Evolutionary conservation across 2,888 invertebrate species (phyloP).

Genomic region (Hipparchia semele): DNA sequence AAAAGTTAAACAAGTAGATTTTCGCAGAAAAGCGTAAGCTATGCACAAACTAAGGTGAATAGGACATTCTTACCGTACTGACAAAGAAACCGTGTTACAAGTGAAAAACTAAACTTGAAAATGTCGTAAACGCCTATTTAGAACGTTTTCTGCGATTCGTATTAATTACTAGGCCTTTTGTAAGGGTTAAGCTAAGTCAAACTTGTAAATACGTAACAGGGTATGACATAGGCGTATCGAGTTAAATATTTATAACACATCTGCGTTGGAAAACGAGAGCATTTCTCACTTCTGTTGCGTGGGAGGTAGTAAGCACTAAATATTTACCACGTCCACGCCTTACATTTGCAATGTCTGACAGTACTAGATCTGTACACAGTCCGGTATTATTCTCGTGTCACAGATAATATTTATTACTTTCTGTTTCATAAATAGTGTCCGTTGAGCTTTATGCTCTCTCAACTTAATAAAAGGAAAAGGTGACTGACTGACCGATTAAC

Average conservation of each 20-base stretch:
- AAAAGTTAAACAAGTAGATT: no score
- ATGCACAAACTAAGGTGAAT: no score
- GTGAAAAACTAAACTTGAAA: no score
- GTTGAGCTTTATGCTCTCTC: constrained; percentile 1
- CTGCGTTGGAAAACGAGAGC: constrained; percentile 21
- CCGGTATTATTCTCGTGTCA: constrained; percentile 16
- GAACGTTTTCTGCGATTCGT: no score
- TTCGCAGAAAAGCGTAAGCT: no score
- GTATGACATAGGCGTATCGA: constrained; percentile 14
- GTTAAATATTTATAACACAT: constrained; percentile 15
- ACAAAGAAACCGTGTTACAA: no score
- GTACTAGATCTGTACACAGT: constrained; percentile 25
- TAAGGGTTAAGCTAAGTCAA: not conserved
- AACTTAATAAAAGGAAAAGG: no score
- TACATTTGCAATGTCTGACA: constrained; percentile 31
- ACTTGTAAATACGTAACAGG: not conserved
- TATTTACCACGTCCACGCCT: constrained; percentile 28
- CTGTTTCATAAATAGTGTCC: constrained; percentile 21
- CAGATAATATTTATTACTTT: constrained; percentile 22
- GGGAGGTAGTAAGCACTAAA: constrained; percentile 26
- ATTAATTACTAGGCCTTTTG: no score
- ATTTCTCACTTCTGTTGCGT: constrained; percentile 28
- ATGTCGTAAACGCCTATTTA: no score
- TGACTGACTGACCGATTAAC: no score
- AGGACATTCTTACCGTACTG: no score